Conservation (phyloP, 2,797 vertebrate genomes). For the Morus bassanus region DNA sequence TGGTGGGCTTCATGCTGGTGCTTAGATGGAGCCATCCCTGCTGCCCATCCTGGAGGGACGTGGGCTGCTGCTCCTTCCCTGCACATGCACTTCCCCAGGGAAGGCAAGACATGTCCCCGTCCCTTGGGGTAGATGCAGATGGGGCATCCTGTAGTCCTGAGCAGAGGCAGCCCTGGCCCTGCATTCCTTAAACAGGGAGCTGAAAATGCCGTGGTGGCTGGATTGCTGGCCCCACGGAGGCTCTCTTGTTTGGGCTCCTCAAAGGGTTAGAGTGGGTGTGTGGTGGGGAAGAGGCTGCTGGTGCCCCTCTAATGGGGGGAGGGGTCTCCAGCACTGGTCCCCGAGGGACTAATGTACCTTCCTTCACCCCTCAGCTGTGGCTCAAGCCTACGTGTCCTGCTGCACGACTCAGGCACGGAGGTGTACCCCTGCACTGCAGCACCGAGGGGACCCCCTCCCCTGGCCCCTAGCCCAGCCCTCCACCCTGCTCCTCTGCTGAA, state of each 20-base stretch:
- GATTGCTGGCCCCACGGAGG: neutral
- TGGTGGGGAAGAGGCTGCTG: neutral
- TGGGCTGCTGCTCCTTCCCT: neutral
- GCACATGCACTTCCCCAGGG: neutral
- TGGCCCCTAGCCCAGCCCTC: neutral
- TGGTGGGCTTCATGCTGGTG: neutral
- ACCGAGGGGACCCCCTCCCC: neutral
- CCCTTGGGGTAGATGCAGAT: neutral
- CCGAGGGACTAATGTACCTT: neutral
- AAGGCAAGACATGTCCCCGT: neutral
- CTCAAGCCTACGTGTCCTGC: neutral
- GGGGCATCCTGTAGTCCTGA: neutral
- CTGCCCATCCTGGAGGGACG: neutral
- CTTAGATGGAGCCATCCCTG: neutral
- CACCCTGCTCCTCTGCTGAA: neutral
- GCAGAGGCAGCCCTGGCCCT: neutral
- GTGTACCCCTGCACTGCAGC: neutral
- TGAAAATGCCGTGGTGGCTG: rapidly evolving
- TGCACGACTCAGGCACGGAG: neutral
- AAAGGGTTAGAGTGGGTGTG: rapidly evolving
- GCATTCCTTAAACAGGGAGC: neutral
- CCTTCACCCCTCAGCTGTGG: neutral
- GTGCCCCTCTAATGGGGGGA: too few species aligned
- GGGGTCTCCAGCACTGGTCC: neutral
- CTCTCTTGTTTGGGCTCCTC: neutral